A percentile compares a stretch with the other conserved stretches of the same genome.
Evolutionary conservation across 1,140 invertebrate species (phyloP).

Genomic region (Microplitis mediator): DNA sequence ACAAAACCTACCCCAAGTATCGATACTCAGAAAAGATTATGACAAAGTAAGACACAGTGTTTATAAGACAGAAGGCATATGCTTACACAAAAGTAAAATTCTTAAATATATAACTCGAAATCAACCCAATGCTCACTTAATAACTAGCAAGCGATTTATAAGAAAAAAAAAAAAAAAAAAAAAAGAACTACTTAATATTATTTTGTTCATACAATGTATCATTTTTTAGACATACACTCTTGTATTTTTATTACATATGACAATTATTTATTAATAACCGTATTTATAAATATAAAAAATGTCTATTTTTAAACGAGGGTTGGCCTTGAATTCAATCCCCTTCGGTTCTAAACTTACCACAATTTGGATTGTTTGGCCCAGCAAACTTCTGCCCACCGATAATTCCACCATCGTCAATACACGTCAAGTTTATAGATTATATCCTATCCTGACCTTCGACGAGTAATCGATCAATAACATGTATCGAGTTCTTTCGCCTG

Average conservation of each 20-base stretch:
- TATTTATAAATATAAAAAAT: background rate
- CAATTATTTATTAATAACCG: too few relatives aligned
- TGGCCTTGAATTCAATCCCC: background rate
- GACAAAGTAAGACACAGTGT: conserved; percentile 8
- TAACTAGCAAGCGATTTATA: too few relatives aligned
- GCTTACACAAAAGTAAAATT: too few relatives aligned
- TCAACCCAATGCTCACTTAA: too few relatives aligned
- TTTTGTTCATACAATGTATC: too few relatives aligned
- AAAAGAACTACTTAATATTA: background rate
- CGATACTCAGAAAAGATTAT: conserved; percentile 32
- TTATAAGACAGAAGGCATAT: too few relatives aligned
- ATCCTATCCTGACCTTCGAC: conserved; percentile 17
- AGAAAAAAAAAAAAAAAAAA: too few relatives aligned
- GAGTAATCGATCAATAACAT: conserved; percentile 1
- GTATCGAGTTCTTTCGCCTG: background rate
- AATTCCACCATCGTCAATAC: background rate
- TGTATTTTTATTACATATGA: too few relatives aligned
- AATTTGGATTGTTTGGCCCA: background rate
- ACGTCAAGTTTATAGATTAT: background rate
- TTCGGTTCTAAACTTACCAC: background rate
- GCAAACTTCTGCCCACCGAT: background rate
- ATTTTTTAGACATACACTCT: too few relatives aligned
- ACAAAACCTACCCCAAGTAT: conserved; percentile 46
- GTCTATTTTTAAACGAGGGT: conserved; percentile 2
- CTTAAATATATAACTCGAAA: too few relatives aligned